These are phyloP conservation scores for Harpagoxenus sublaevis DNA, from an alignment of 2,888 invertebrate species.

Conservation along the genomic window DNA sequence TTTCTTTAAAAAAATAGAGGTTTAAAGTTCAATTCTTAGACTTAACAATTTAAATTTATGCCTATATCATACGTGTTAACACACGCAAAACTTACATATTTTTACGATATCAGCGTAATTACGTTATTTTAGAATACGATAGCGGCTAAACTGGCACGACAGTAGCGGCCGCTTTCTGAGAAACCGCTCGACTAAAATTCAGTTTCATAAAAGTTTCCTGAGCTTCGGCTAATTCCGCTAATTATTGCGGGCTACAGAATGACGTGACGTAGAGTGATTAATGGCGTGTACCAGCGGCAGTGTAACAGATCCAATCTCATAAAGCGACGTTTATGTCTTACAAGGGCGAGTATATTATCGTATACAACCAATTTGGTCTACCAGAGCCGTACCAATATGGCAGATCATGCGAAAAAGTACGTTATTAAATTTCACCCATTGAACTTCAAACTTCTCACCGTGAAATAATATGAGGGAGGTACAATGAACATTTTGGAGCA, in stretches of 20 bases:
- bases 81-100: not conserved
- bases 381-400: not conserved
- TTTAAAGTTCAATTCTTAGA: not conserved
- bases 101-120: not conserved
- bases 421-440: conserved; percentile 22
- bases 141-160: not conserved
- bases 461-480: not conserved
- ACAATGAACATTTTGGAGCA: not conserved
- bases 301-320: conserved; percentile 41
- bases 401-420: not conserved
- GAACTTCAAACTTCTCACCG: not conserved
- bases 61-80: not conserved
- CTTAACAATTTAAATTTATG: not conserved
- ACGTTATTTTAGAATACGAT: conserved; percentile 9
- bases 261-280: conserved; percentile 45
- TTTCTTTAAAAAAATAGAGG: not conserved
- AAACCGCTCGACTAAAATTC: conserved; percentile 23
- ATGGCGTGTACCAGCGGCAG: conserved; percentile 31
- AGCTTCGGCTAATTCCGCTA: conserved; percentile 24
- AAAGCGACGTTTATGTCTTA: conserved; percentile 35
- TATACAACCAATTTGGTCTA: conserved; percentile 24
- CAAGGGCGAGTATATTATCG: conserved; percentile 5
- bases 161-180: not conserved
- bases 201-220: conserved; percentile 30
- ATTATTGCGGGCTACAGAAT: conserved; percentile 42